Conservation (phyloP, 2,888 invertebrate species). For the Lissonota sp. region DNA sequence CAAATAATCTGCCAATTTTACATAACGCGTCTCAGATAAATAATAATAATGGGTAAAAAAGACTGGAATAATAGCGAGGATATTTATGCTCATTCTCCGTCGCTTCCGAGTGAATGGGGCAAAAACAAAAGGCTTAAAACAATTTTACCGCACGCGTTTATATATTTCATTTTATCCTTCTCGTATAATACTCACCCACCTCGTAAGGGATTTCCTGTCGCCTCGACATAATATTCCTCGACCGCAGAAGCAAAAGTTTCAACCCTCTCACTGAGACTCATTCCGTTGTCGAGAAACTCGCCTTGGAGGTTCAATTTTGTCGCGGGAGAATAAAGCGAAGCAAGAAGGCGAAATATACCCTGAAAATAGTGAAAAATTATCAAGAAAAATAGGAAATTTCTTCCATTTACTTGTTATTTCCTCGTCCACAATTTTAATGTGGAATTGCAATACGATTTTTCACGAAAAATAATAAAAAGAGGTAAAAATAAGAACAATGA, state of each 20-base stretch:
- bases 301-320: constrained; percentile 12
- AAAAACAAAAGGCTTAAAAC: background rate
- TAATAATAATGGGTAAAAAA: constrained; percentile 75
- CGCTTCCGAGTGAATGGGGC: constrained; percentile 40
- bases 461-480: background rate
- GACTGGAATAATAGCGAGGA: constrained; percentile 70
- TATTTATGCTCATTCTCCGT: constrained; percentile 44
- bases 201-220: background rate
- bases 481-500: background rate
- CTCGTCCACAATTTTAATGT: too few species aligned
- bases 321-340: background rate
- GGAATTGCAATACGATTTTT: too few species aligned
- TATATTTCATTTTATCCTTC: constrained; percentile 18
- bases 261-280: constrained; percentile 1
- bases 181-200: constrained; percentile 14
- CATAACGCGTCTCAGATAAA: constrained; percentile 67
- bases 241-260: constrained; percentile 67
- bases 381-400: background rate
- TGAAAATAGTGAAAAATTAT: background rate
- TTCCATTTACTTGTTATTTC: too few species aligned
- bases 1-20: constrained; percentile 67
- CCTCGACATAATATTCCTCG: constrained; percentile 43
- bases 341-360: background rate
- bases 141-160: constrained; percentile 31
- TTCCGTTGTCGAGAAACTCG: background rate